These are phyloP conservation scores for Porites australiensis DNA, from an alignment of 64 coral and sea anemone species.

Conservation along the genomic window DNA sequence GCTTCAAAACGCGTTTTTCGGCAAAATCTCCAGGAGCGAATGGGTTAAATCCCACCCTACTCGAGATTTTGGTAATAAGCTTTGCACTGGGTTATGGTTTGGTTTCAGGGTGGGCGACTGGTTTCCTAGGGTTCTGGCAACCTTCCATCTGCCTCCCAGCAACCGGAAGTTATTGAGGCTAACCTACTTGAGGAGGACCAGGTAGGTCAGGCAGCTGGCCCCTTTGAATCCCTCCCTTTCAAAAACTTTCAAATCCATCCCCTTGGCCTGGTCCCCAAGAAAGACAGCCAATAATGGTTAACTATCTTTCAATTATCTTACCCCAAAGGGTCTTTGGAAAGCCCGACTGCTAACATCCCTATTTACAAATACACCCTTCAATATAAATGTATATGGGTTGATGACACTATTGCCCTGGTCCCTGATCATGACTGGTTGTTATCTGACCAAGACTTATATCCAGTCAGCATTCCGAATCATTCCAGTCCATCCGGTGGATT, in stretches of 20 bases:
- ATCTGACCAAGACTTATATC: no score
- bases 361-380: no score
- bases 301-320: background rate
- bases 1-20: no score
- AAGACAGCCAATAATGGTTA: background rate
- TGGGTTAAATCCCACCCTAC: background rate
- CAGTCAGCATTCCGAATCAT: no score
- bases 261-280: background rate
- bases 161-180: no score
- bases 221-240: background rate
- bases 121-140: background rate
- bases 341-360: no score
- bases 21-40: no score
- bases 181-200: background rate
- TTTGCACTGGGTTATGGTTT: background rate
- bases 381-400: no score
- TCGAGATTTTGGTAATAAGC: no score
- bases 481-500: no score
- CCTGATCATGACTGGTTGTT: background rate
- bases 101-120: background rate
- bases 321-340: background rate
- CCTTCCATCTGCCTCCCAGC: no score
- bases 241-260: conserved; percentile 1
- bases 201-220: background rate
- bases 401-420: background rate